phyloP scores from a whole-genome alignment of 2,113 vertebrate genomes.

The Crotalus helleri region DNA sequence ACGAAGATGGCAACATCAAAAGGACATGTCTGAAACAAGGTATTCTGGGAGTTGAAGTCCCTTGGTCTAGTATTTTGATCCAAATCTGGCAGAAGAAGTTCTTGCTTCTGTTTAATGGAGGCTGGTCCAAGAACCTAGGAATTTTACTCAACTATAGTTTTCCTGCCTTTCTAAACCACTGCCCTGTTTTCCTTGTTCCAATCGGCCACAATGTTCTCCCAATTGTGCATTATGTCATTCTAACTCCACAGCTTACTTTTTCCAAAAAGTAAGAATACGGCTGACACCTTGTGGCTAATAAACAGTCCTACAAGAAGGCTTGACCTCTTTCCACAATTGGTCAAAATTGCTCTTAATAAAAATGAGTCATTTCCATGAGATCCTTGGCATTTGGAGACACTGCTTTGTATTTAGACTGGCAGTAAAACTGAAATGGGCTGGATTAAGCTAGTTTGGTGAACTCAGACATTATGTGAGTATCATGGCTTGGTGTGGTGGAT shows the following conservation, averaged over 20 bases:
- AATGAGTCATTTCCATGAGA: neutral
- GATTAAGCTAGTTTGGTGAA: neutral
- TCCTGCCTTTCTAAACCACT: no score
- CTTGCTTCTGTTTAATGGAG: neutral
- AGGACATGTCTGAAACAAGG: neutral
- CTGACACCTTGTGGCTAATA: slow-evolving; percentile 23
- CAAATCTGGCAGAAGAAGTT: neutral
- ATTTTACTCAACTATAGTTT: neutral
- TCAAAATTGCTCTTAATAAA: neutral
- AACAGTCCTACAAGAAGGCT: neutral
- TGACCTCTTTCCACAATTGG: neutral
- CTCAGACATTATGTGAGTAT: neutral
- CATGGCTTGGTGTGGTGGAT: neutral
- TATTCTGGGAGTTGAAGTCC: neutral
- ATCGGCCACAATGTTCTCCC: neutral
- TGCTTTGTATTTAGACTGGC: neutral
- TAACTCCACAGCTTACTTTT: neutral
- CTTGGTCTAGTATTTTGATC: neutral
- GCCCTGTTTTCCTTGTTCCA: neutral
- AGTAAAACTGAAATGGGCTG: neutral
- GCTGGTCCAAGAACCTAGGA: neutral
- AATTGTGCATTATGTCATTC: neutral
- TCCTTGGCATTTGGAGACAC: neutral
- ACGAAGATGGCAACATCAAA: no score
- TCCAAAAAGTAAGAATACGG: neutral